Base-by-base conservation (phyloP, 2,113 vertebrate species). In the human (Homo sapiens) region DNA sequence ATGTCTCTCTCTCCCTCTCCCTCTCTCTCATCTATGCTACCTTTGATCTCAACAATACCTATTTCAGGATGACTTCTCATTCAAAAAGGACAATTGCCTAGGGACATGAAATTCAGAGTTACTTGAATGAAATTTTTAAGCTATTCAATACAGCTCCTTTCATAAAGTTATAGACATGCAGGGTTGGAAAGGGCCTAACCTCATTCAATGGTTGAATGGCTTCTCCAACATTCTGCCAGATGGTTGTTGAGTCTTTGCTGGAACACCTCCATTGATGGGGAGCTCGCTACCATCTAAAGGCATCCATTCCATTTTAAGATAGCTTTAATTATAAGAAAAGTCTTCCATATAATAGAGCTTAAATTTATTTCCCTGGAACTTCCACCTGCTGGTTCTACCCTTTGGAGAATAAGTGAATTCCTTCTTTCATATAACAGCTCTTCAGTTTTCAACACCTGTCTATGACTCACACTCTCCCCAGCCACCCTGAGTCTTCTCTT, bases 11-110 rank as follows among this genome's bases (percentile, higher is more conserved):
- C 25, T 48, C 20, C 68, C 40, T 8, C 13, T 38, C 16, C 45
- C 50, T 64, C 38, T 73, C 35, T 35, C 73, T 14, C n/a, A 45
- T 5, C 79, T 66, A 1, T 5, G 7, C 64, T 88, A 10, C 80
- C 80, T 95, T 61, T 73, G 83, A 89, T 96, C 93, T 64, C 84
- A 72, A 66, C 16, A 73, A 80, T 70, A 30, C 9, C 73, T 84
- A 96, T 88, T 59, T 45, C 55, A 75, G 66, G 32, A 82, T 50
- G 72, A 93, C 57, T 70, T 78, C 61, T 92, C 80, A 50, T 89
- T 87, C 76, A 48, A 17, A 88, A 88, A 66, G 89, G 81, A 91
- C 80, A 97, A 94, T 43, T 82, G 94, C 90, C 68, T 57, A 89
- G 4, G n/a, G 78, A 84, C 14, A 64, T 3, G n/a, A 48, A 88